Conservation (phyloP, 2,113 vertebrate genomes). For the Lophochroa leadbeateri region DNA sequence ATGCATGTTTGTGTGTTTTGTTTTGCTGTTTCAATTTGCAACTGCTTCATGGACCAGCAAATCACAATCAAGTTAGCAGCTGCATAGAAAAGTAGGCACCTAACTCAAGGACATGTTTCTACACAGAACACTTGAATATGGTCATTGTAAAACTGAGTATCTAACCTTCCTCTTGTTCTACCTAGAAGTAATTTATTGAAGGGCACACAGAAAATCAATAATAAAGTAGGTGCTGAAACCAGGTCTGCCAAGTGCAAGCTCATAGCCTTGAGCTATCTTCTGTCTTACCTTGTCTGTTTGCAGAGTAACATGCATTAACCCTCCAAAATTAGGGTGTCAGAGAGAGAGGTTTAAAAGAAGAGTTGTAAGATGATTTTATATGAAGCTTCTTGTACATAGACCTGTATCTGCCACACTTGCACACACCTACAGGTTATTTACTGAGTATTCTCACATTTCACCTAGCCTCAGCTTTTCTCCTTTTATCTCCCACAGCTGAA, state of each 20-base stretch:
- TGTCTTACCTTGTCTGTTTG: not conserved
- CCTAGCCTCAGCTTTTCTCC: not conserved
- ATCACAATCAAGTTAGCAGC: not conserved
- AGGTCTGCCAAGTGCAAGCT: not conserved
- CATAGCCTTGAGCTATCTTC: not conserved
- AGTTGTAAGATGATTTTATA: not conserved
- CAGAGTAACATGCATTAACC: not conserved
- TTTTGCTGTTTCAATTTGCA: not conserved
- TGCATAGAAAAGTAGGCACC: not conserved
- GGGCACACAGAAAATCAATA: not conserved
- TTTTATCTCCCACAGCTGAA: not conserved
- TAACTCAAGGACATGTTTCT: not conserved
- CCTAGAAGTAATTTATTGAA: not conserved
- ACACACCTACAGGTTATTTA: not conserved
- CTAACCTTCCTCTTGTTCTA: not conserved
- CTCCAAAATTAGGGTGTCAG: not conserved
- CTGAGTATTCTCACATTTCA: not conserved
- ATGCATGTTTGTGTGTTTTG: not conserved
- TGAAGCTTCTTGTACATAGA: not conserved
- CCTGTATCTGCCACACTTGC: not conserved
- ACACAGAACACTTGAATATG: not conserved
- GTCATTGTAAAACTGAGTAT: not conserved
- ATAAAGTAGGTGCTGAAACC: not conserved
- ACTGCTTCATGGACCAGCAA: not conserved
- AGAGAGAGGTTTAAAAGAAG: not conserved